Conservation (phyloP, 2,113 vertebrate genomes). For the Elachura formosa region DNA sequence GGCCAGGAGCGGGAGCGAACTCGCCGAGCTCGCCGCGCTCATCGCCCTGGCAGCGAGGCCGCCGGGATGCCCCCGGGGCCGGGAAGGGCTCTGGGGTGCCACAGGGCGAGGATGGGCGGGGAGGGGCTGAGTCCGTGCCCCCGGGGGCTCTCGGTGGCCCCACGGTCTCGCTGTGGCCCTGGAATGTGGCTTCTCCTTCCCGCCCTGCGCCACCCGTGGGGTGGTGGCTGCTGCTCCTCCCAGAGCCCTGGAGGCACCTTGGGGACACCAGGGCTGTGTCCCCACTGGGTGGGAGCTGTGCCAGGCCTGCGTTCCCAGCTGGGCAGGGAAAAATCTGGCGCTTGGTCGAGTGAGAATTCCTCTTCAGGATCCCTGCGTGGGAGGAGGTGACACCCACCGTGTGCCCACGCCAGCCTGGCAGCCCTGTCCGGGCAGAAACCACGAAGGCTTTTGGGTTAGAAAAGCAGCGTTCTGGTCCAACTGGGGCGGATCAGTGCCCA, state of each 20-base stretch:
- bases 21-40: background rate
- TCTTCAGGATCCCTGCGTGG: background rate
- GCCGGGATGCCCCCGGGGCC: background rate
- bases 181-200: background rate
- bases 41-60: background rate
- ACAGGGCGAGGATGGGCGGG: background rate
- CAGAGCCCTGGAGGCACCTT: fast-evolving
- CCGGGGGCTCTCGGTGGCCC: background rate
- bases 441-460: background rate
- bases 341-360: background rate
- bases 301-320: fast-evolving
- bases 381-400: fast-evolving
- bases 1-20: too few relatives aligned
- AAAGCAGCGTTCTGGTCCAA: background rate
- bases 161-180: fast-evolving
- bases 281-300: background rate
- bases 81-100: background rate
- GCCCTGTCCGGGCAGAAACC: too few relatives aligned
- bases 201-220: too few relatives aligned
- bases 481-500: background rate
- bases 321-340: fast-evolving
- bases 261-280: background rate
- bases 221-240: too few relatives aligned
- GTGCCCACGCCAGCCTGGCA: background rate
- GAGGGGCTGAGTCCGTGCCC: background rate